Base-by-base conservation (phyloP, 1,140 invertebrate species). In the Alviniconcha marisindica region DNA sequence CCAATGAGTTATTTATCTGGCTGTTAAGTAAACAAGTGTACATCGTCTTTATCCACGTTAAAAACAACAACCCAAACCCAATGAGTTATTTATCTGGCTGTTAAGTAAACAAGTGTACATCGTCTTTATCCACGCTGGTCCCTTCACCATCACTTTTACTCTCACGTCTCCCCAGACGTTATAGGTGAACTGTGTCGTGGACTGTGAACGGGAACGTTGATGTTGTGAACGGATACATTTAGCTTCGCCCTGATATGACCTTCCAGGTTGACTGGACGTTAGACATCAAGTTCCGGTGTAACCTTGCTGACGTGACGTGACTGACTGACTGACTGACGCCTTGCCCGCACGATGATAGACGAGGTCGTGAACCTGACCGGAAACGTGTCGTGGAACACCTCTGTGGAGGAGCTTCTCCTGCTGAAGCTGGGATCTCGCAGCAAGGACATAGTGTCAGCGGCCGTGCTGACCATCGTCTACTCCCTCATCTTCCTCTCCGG, bases 401-500 rank as follows among this genome's bases (percentile, higher is more conserved):
- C 77, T 0, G 36, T 82, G 40, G 84, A 85, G 18, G 74, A 84
- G 69, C 66, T 86, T 24, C 79, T 89, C 33, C 38, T 88, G 31
- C 44, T 71, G 15, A 77, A 71, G 7, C 76, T 90, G 44, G 89
- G 89, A 38, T 87, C 87, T 12, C 77, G 81, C 44, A 73, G 83
- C 21, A 82, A 83, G 54, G 85, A 87, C 48, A 54, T 88, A 60
- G 66, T 77, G 10, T 86, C 87, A 0, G 83, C 82, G 15, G 44
- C 87, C 5, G 82, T 88, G 15, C 82, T 91, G 21, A 87, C 87
- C 28, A 38, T 87, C 51, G 86, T 92, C 24, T 92, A 92, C 56
- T 83, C 86, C 63, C 54, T 90, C 69, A 90, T 92, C 81, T 89
- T 92, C 54, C 42, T 92, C 14, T 85, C 88, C 15, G 91, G 91